Evolutionary conservation across 2,113 vertebrate genomes (phyloP), one percentile per base, ranked within the genome.

Genomic region (Emydura subglobosa): DNA sequence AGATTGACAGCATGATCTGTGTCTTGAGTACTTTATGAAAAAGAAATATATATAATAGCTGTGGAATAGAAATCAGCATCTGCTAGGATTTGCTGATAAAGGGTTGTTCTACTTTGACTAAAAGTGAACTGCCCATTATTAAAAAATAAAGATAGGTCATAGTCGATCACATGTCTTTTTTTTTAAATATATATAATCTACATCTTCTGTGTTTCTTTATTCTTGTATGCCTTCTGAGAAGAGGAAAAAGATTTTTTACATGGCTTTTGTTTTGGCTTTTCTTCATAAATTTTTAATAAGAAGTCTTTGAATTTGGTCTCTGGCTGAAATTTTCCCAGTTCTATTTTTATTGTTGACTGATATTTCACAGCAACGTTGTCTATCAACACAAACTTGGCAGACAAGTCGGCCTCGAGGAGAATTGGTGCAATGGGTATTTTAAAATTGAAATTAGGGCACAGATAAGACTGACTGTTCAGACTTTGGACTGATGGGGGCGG

Each of bases 21-120:
- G 54, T 61, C 79, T 94, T 72, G 19, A 90, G 50, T 78, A 65
- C n/a, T 95, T 44, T 90, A 87, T 42, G 44, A 16, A 90, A 94
- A 93, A 92, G 79, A 87, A 90, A 79, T 89, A 55, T 10, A 16
- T 10, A 16, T 44, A 61, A 17, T 51, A 87, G 82, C n/a, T 82
- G 25, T 83, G 31, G 21, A 91, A 79, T 59, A 84, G 49, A 84
- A 94, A 87, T 85, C 22, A 78, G 11, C 86, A 11, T 55, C 10
- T 94, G 31, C 2, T 87, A 92, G 51, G 5, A 22, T 79, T 87
- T 27, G 4, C 2, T 82, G 94, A 81, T 94, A 47, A 83, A 93
- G 84, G 3, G 3, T 7, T 93, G 12, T 84, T 95, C 87, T 81
- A 92, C 90, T 74, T 91, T 90, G 29, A 39, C 79, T 80, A 53